Conservation (phyloP, 1,140 invertebrate genomes). For the Diuraphis noxia region DNA sequence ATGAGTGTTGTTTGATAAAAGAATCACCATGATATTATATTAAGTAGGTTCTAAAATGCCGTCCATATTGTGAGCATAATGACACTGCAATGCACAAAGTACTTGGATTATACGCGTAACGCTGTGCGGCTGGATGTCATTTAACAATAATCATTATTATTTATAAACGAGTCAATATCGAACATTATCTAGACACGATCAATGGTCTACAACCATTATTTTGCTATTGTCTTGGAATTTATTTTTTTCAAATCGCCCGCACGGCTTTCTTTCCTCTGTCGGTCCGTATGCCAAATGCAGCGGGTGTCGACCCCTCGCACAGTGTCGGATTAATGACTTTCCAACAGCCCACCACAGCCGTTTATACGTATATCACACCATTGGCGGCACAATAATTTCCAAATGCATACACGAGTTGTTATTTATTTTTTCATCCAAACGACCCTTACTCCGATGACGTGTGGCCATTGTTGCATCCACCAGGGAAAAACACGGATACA, state of each 20-base stretch:
- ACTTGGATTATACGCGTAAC: too few species aligned
- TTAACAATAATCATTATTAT: too few species aligned
- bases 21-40: too few species aligned
- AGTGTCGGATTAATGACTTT: constrained; percentile 41
- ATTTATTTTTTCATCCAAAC: constrained; percentile 1
- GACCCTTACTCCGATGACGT: constrained; percentile 1
- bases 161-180: background rate
- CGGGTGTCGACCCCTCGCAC: constrained; percentile 4
- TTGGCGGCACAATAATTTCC: constrained; percentile 18
- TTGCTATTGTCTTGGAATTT: background rate
- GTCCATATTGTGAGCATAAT: background rate
- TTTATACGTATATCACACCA: background rate
- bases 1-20: too few species aligned
- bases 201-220: background rate
- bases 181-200: background rate
- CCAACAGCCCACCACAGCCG: background rate
- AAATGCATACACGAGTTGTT: background rate
- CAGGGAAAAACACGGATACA: background rate
- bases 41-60: background rate
- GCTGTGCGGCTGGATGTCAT: background rate
- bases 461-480: constrained; percentile 11
- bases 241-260: constrained; percentile 2
- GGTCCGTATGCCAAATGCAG: constrained; percentile 25
- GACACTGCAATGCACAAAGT: background rate
- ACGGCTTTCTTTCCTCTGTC: background rate